Conservation (phyloP, 1,140 invertebrate species). For the Mya arenaria region DNA sequence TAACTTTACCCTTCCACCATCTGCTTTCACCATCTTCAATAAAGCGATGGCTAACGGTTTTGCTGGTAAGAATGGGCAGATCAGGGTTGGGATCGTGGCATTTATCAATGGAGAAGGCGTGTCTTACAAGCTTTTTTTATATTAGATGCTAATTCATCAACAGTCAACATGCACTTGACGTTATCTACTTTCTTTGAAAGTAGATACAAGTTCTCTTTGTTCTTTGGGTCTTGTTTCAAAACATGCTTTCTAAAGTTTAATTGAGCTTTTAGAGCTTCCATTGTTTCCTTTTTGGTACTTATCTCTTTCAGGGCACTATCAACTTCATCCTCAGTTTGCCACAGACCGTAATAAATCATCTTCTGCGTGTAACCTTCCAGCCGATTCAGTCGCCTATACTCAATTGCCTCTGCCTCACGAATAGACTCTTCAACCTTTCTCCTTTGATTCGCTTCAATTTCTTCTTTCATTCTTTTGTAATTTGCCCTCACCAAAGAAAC, state of each 20-base stretch:
- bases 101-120: background rate
- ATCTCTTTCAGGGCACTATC: conserved; percentile 28
- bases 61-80: background rate
- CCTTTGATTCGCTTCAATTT: conserved; percentile 30
- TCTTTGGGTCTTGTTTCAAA: conserved; percentile 1
- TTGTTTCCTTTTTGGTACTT: background rate
- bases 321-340: conserved; percentile 1
- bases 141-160: conserved; percentile 10
- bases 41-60: background rate
- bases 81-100: background rate
- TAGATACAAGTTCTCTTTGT: background rate
- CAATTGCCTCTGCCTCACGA: background rate
- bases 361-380: conserved; percentile 21
- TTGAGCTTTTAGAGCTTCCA: conserved; percentile 5
- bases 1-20: conserved; percentile 37
- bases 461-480: conserved; percentile 9
- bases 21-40: background rate
- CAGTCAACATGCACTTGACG: background rate
- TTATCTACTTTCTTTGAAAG: too few species aligned
- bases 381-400: background rate
- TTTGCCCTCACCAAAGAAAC: background rate
- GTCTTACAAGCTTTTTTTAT: background rate
- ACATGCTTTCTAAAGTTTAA: conserved; percentile 7
- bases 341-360: background rate
- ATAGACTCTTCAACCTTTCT: background rate